Evolutionary conservation across 2,113 vertebrate genomes (phyloP), one percentile per base, ranked within the genome.

Genomic region (Edolisoma coerulescens): DNA sequence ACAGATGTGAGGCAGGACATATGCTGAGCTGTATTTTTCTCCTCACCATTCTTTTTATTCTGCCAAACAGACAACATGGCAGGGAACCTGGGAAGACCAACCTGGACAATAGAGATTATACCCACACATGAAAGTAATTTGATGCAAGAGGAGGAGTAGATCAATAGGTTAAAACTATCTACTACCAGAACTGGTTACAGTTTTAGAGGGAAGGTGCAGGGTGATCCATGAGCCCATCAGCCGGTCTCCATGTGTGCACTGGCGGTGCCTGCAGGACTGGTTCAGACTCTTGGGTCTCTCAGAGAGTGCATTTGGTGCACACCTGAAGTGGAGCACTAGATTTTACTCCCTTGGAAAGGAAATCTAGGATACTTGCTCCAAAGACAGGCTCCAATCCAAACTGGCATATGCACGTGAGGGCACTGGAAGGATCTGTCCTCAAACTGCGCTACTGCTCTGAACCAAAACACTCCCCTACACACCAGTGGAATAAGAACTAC

Each of bases 391-490:
- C 79, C 16, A 20, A 71, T 16, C 32, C 61, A 53, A 88, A 82
- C 24, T 3, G 1, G 8, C 30, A 11, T 5, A 30, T 2, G 41
- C 17, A 30, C 2, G 0, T 2, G 23, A 59, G 13, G 32, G 18
- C 33, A 16, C 30, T 19, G 30, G 27, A 44, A 49, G 16, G 26
- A 63, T 33, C 42, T 71, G 35, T 44, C 74, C 26, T 59, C 44
- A 19, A 53, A 45, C 13, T 3, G 4, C 6, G 7, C 50, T 45
- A 24, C 39, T 20, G 35, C 47, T 70, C 60, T 27, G 32, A 87
- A 75, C 4, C 10, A 42, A 82, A 91, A 59, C 2, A 3, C 12
- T 64, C 32, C 44, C 44, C 37, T 21, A 2, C 3, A 1, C 1
- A 0, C 28, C 64, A 35, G 11, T 21, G 42, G 24, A 30, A 23